Percentiles rank a stretch among this genome's conserved stretches.
These are phyloP conservation scores for Budorcas taxicolor DNA, from an alignment of 2,113 vertebrate species.

Conservation along the genomic window DNA sequence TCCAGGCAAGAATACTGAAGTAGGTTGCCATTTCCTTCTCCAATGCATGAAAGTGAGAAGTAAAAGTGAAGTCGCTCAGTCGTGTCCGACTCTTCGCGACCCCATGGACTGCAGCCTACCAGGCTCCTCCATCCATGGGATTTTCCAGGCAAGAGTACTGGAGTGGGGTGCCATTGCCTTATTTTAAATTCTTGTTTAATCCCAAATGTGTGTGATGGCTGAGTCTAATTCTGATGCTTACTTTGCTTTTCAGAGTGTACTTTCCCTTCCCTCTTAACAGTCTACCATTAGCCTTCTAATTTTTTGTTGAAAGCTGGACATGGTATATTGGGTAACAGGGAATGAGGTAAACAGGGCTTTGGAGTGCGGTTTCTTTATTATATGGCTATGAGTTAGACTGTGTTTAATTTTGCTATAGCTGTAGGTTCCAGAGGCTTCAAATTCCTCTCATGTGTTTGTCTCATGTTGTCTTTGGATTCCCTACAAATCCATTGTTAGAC, in stretches of 20 bases:
- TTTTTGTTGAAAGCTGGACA: background rate
- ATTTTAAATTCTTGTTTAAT: background rate
- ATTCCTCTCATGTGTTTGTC: background rate
- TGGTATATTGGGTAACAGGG: background rate
- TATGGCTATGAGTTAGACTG: background rate
- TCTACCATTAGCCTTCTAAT: background rate
- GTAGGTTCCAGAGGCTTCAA: background rate
- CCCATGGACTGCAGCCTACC: too few species aligned
- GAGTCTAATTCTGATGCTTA: background rate
- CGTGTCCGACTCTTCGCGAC: too few species aligned
- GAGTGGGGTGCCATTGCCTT: background rate
- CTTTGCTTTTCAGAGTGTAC: background rate
- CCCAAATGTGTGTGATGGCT: background rate
- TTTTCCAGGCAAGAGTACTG: too few species aligned
- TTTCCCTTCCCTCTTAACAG: background rate
- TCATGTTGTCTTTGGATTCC: background rate
- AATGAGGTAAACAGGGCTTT: background rate
- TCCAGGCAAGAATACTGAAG: too few species aligned
- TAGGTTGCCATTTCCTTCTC: too few species aligned
- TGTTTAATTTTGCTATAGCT: background rate
- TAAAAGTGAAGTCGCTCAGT: too few species aligned
- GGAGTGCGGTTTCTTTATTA: background rate
- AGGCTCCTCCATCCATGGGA: too few species aligned
- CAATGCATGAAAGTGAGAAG: too few species aligned
- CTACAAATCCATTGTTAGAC: background rate